phyloP scores from a whole-genome alignment of 2,888 invertebrate genomes.

The Syrphus vitripennis region DNA sequence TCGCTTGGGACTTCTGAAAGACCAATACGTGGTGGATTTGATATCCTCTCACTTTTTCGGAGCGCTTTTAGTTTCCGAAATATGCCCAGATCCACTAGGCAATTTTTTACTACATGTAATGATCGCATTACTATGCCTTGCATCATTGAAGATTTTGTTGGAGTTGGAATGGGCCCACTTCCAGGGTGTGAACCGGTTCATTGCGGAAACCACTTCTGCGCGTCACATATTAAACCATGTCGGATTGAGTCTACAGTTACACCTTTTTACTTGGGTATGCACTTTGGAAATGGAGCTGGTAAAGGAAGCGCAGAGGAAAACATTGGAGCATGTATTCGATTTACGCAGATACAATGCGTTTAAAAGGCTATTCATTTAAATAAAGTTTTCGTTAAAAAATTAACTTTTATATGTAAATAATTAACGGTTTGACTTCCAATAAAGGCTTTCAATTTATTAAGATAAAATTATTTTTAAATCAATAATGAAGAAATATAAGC shows the following conservation, averaged over 20 bases:
- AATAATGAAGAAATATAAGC: no score
- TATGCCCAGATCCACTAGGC: slow-evolving; percentile 69
- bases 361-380: no score
- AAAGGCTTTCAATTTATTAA: no score
- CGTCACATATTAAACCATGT: slow-evolving; percentile 80
- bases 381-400: no score
- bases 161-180: slow-evolving; percentile 81
- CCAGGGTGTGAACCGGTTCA: slow-evolving; percentile 88
- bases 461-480: no score
- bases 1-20: slow-evolving; percentile 43
- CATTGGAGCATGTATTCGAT: slow-evolving; percentile 89
- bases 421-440: no score
- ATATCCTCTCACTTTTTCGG: slow-evolving; percentile 78
- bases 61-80: slow-evolving; percentile 75
- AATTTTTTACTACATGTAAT: slow-evolving; percentile 82
- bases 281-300: slow-evolving; percentile 87
- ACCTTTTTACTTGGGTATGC: slow-evolving; percentile 90
- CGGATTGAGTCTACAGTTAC: slow-evolving; percentile 88
- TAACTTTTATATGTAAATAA: no score
- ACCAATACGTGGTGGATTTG: slow-evolving; percentile 78
- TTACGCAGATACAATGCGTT: slow-evolving; percentile 87
- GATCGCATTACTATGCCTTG: slow-evolving; percentile 91
- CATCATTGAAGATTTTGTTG: slow-evolving; percentile 91
- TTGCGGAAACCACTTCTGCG: slow-evolving; percentile 89
- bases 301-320: slow-evolving; percentile 90